Evolutionary conservation across 2,113 vertebrate genomes (phyloP).

Genomic region (Clupea harengus): DNA sequence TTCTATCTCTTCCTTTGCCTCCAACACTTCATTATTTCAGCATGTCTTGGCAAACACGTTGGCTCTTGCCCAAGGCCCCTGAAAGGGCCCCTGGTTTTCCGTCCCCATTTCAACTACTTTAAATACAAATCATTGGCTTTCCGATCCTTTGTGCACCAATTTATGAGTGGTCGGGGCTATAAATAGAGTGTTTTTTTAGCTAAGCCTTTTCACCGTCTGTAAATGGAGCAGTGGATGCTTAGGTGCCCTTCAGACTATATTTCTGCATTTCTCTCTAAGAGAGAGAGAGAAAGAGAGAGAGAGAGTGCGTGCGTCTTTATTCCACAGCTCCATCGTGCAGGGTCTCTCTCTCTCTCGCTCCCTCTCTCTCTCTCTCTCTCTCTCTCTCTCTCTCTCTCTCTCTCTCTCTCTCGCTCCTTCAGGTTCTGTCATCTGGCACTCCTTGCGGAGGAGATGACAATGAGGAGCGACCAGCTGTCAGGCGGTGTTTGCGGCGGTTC

Average conservation of each 20-base stretch:
- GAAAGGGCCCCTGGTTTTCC: background rate
- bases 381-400: background rate
- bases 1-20: background rate
- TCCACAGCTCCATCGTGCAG: background rate
- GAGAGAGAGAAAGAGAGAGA: background rate
- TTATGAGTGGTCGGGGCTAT: background rate
- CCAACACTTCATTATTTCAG: background rate
- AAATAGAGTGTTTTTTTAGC: conserved; percentile 9
- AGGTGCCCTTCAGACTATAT: background rate
- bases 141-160: background rate
- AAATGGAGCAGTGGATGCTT: background rate
- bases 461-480: conserved; percentile 26
- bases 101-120: background rate
- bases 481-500: background rate
- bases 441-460: conserved; percentile 30
- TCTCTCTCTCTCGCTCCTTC: background rate
- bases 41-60: background rate
- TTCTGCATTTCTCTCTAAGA: background rate
- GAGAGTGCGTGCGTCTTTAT: background rate
- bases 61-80: background rate
- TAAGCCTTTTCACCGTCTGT: background rate
- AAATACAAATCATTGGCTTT: background rate
- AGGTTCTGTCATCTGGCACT: background rate
- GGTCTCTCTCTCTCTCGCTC: background rate
- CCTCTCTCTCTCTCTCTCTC: background rate